phyloP scores from a whole-genome alignment of 2,797 vertebrate genomes.

The Macrochelys suwanniensis region DNA sequence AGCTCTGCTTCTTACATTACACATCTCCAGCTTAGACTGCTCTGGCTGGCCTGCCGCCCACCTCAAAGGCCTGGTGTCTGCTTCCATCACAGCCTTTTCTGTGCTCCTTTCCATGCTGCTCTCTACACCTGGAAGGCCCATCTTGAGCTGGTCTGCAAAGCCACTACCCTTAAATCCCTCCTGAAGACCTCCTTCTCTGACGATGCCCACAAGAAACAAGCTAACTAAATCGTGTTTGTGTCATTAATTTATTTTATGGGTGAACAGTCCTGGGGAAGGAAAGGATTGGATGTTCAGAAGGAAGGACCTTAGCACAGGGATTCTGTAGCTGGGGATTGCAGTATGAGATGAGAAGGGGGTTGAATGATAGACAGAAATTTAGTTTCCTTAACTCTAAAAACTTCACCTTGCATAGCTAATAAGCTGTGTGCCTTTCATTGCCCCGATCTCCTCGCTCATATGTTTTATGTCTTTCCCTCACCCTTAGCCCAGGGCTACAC shows the following conservation, averaged over 20 bases:
- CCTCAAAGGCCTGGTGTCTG: background rate
- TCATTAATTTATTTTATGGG: background rate
- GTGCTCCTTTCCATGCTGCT: background rate
- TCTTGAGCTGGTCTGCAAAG: background rate
- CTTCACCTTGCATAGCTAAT: background rate
- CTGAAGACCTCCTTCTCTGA: background rate
- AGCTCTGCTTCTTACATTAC: background rate
- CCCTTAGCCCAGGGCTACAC: too few species aligned
- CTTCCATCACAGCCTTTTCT: background rate
- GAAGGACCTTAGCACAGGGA: background rate
- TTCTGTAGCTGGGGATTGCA: background rate
- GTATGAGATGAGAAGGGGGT: background rate
- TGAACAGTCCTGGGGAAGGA: background rate
- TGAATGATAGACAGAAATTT: background rate
- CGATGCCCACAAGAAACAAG: background rate
- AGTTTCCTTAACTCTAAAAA: background rate
- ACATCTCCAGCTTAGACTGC: background rate
- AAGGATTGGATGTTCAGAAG: background rate
- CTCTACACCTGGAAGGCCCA: background rate
- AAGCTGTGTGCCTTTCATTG: background rate
- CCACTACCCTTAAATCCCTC: conserved; percentile 35
- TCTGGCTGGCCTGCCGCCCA: background rate
- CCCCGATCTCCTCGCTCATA: background rate
- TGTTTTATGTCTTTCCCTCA: background rate
- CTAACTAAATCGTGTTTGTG: conserved; percentile 5